Base-by-base conservation (phyloP, 2,888 invertebrate genomes). In the Tuberolachnus salignus region DNA sequence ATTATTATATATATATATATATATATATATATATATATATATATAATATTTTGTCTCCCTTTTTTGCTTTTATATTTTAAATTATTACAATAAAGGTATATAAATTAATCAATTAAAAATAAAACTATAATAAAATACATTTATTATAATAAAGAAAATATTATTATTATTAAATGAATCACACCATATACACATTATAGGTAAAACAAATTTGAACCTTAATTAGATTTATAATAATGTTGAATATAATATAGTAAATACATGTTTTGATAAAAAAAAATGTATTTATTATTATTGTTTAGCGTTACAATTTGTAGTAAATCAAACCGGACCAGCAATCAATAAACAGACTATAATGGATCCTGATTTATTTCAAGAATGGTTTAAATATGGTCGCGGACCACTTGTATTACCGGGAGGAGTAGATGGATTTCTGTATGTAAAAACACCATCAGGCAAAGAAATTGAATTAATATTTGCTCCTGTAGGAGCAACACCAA, bases 381-480 rank as follows among this genome's bases (percentile, higher is more conserved):
- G 82, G 82, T 81, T 82, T 14, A 81, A 81, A 19, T 80, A 82
- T 26, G 83, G 83, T 0, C 67, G 67, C 64, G 83, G 83, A 53
- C 88, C 88, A 0, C 83, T 89, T 81, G 87, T 89, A 0, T 85
- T 87, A 1, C 83, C 88, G 63, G 89, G 88, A 34, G 89, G 88
- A 3, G 87, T 88, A 0, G 90, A 90, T 85, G 88, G 88, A 2
- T 85, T 90, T 57, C 88, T 87, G 0, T 90, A 89, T 82, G 86
- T 89, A 3, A 88, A 89, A 84, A 89, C 90, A 0, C 89, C 89
- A 80, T 84, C 87, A 19, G 88, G 89, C 2, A 87, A 87, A 3
- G 92, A 93, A 84, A 88, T 92, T 73, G 92, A 93, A 84, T 84
- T 92, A 19, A 88, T 93, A 78, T 88, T 91, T 82, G 86, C 90